These are phyloP conservation scores for Thereva nobilitata DNA, from an alignment of 2,888 invertebrate species.

Conservation along the genomic window DNA sequence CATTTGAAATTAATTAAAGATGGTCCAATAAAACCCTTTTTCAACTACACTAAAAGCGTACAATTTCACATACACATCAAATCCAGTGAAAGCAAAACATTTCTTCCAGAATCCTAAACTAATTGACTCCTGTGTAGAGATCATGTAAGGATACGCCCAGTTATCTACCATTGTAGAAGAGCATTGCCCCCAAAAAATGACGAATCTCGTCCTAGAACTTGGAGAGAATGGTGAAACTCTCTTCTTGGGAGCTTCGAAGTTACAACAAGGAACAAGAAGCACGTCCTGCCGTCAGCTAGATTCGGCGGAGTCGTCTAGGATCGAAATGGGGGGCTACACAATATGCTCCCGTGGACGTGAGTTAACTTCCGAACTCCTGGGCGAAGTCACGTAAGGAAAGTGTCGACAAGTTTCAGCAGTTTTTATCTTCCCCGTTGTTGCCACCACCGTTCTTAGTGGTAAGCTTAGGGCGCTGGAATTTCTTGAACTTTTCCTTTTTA, in stretches of 20 bases:
- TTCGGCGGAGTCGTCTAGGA: background rate
- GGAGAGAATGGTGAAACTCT: no score
- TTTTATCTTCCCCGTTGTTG: constrained; percentile 30
- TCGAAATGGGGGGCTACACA: constrained; percentile 23
- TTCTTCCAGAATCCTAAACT: constrained; percentile 21
- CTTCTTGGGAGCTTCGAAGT: background rate
- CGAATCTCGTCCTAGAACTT: constrained; percentile 9
- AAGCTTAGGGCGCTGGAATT: constrained; percentile 12
- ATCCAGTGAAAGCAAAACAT: constrained; percentile 20
- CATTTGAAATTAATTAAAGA: no score
- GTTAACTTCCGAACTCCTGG: constrained; percentile 21
- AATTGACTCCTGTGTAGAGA: constrained; percentile 21
- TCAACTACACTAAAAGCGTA: background rate
- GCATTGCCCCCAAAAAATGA: constrained; percentile 10
- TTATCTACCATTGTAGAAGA: constrained; percentile 14
- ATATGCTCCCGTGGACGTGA: constrained; percentile 39
- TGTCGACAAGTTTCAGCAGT: constrained; percentile 30
- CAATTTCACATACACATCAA: background rate
- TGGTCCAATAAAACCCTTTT: no score
- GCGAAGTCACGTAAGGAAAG: constrained; percentile 37
- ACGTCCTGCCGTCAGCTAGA: constrained; percentile 1
- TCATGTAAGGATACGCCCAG: constrained; percentile 10
- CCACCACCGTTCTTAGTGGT: constrained; percentile 1
- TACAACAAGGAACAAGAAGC: background rate
- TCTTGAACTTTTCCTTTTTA: constrained; percentile 5